phyloP scores from a whole-genome alignment of 2,888 invertebrate species.

The Lottia gigantea region DNA sequence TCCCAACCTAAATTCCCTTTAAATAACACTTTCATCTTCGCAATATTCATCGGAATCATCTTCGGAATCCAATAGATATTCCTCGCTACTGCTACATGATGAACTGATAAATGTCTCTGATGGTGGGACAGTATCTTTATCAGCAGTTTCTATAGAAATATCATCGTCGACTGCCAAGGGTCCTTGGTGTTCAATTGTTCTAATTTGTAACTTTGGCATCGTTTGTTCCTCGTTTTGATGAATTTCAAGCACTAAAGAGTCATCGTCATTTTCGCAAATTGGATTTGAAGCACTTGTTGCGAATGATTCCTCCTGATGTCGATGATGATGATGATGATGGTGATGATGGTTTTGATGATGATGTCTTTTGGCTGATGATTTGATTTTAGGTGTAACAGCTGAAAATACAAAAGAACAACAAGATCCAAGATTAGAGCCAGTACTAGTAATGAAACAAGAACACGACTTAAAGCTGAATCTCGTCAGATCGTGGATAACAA shows the following conservation, averaged over 20 bases:
- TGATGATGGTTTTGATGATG: not conserved
- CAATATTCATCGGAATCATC: not conserved
- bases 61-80: not conserved
- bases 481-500: no score
- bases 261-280: conserved; percentile 1
- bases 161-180: not conserved
- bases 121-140: not conserved
- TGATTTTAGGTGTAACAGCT: not conserved
- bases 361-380: not conserved
- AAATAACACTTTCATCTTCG: conserved; percentile 4
- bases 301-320: not conserved
- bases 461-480: no score
- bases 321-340: not conserved
- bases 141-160: not conserved
- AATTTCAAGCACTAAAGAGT: not conserved
- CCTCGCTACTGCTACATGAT: not conserved
- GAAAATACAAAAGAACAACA: not conserved
- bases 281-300: conserved; percentile 1
- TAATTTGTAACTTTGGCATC: not conserved
- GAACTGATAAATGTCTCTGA: not conserved
- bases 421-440: not conserved
- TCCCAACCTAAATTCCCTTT: not conserved
- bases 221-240: not conserved
- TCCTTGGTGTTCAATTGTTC: conserved; percentile 2
- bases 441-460: no score